Percentiles rank a stretch among this genome's conserved stretches.
phyloP scores from a whole-genome alignment of 2,113 vertebrate species.

The Pseudorasbora parva region DNA sequence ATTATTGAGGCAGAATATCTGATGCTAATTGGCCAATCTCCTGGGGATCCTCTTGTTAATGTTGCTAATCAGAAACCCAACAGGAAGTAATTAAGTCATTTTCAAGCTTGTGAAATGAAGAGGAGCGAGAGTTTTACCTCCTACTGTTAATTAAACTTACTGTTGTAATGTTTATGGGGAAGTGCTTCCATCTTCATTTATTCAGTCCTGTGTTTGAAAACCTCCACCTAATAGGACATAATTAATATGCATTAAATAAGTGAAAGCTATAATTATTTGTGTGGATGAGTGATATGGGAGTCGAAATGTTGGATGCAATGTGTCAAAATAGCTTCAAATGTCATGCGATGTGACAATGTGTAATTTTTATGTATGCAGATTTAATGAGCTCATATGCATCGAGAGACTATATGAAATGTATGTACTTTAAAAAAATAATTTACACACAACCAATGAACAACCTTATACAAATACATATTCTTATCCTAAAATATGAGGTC shows the following conservation, averaged over 20 bases:
- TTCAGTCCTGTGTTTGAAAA: background rate
- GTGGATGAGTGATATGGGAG: background rate
- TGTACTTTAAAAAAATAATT: background rate
- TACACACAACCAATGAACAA: background rate
- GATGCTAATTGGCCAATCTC: background rate
- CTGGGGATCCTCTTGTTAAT: background rate
- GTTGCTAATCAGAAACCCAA: background rate
- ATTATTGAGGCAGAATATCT: background rate
- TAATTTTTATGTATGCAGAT: background rate
- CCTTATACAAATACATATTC: background rate
- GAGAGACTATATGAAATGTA: background rate
- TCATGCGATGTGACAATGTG: background rate
- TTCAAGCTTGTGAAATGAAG: background rate
- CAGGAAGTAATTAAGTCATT: background rate
- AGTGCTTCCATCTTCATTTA: background rate
- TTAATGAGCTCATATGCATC: background rate
- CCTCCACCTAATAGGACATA: background rate
- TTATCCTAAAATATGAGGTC: background rate
- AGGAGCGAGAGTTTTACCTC: conserved; percentile 9
- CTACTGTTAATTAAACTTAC: background rate
- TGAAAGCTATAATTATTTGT: background rate
- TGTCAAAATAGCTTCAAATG: background rate
- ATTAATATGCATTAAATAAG: background rate
- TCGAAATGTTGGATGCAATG: background rate
- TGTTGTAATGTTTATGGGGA: background rate